Conservation (phyloP, 2,888 invertebrate species). For the Stenichneumon culpator region DNA sequence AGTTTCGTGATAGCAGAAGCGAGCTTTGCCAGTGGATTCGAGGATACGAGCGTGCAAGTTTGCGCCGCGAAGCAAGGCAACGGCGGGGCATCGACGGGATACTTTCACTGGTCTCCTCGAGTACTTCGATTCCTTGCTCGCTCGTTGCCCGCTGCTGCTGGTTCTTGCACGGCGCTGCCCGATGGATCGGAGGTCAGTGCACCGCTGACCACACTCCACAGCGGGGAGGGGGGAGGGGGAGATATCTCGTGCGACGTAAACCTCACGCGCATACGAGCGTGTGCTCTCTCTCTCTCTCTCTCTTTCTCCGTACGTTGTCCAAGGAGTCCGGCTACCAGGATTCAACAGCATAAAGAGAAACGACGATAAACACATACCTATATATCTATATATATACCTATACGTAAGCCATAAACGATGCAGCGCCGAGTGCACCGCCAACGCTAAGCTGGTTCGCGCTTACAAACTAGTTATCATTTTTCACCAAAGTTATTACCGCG, state of each 20-base stretch:
- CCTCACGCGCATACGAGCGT: constrained; percentile 28
- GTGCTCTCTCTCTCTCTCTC: background rate
- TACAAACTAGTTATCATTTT: constrained; percentile 47
- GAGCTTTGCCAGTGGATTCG: constrained; percentile 33
- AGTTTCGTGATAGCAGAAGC: background rate
- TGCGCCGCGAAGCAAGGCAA: constrained; percentile 12
- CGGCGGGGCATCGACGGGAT: constrained; percentile 67
- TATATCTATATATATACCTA: background rate
- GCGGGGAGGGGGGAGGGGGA: background rate
- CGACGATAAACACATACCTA: constrained; percentile 34
- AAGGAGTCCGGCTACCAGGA: constrained; percentile 1
- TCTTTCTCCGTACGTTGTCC: background rate
- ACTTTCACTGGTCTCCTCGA: constrained; percentile 80
- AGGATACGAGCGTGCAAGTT: constrained; percentile 48
- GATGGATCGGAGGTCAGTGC: constrained; percentile 82
- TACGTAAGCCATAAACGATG: constrained; percentile 37
- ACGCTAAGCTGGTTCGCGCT: constrained; percentile 30
- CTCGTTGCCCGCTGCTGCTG: constrained; percentile 65
- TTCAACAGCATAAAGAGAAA: constrained; percentile 35
- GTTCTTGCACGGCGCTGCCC: constrained; percentile 53
- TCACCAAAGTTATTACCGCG: constrained; percentile 4
- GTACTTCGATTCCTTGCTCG: constrained; percentile 75
- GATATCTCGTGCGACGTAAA: constrained; percentile 37
- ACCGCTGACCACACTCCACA: constrained; percentile 72
- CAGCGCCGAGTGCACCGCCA: constrained; percentile 34